phyloP scores from a whole-genome alignment of 2,113 vertebrate genomes.

The human (Homo sapiens) region GRCh38 chr13:92595001-92595500 shows the following conservation, averaged over 20 bases:
- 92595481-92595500: no score
- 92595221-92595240: background rate
- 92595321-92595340: background rate
- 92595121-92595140: constrained; percentile 61
- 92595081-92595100: constrained; percentile 69
- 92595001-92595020: constrained; percentile 53
- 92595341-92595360: background rate
- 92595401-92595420: background rate
- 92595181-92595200: constrained; percentile 19
- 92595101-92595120: constrained; percentile 60
- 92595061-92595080: constrained; percentile 75
- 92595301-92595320: background rate
- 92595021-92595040: constrained; percentile 67
- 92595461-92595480: background rate
- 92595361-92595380: background rate
- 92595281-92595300: background rate
- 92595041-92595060: background rate
- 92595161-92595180: constrained; percentile 19
- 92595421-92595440: background rate
- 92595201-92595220: background rate
- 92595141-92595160: constrained; percentile 26
- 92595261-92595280: background rate
- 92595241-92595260: background rate
- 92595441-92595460: background rate
- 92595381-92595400: background rate